Base-by-base conservation (phyloP, 92 coral and sea anemone genomes). In the Parazoanthus atlanticus region DNA sequence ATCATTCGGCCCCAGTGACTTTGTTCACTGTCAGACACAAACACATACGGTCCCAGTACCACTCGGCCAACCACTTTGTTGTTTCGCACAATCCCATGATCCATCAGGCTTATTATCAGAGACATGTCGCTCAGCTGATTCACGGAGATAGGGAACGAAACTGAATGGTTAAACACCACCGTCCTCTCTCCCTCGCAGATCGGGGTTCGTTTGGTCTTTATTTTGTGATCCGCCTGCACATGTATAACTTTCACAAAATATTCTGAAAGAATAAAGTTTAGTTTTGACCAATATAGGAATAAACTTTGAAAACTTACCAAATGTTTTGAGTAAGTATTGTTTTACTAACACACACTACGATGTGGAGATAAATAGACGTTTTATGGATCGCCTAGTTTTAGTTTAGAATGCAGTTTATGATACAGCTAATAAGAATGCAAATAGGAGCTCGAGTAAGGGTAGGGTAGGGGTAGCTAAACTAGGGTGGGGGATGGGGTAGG, bases 1-100 rank as follows among this genome's bases (percentile, higher is more conserved):
- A 90, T 85, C 96, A 94, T 94, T 86, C 91, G 87, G 34, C 96
- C 96, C 96, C 96, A 94, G 93, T 94, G 96, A 43, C 93, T 94
- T 58, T 93, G 84, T 65, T 92, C 95, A 33, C 74, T 88, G 33
- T 89, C 95, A 36, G 90, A 88, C 76, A 56, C 93, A 70, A 77
- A 88, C 34, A 94, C 86, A 19, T 89, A 88, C 8, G 95, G 96
- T 6, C 96, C 95, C 78, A 94, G 90, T 49, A 90, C 86, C 2
- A 85, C 92, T 61, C 96, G 96, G 65, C 96, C 96, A 56, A 92
- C 90, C n/a, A 90, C 81, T 46, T 82, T 89, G 83, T 91, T 84
- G 78, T 88, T 88, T n/a, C 93, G 85, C 85, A 94, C 89, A 49
- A 85, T 89, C 34, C 92, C 91, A 66, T 91, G 90, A 64, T 93